These are phyloP conservation scores for Phrynosoma platyrhinos DNA, from an alignment of 2,113 vertebrate species.

Conservation along the genomic window DNA sequence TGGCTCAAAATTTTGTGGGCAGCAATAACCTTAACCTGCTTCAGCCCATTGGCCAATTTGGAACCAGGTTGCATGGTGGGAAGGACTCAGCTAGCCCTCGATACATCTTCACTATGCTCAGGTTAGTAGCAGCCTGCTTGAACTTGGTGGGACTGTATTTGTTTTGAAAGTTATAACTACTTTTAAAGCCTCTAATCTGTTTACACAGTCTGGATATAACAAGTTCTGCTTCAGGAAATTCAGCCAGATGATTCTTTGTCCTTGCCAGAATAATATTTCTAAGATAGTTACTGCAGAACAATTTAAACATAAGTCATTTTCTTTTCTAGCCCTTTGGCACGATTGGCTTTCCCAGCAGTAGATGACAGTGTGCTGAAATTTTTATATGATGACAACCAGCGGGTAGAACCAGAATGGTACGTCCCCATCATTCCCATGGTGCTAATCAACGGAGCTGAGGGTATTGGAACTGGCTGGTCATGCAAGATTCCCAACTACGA, in stretches of 20 bases:
- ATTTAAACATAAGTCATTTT: slow-evolving; percentile 3
- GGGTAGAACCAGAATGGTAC: slow-evolving; percentile 98
- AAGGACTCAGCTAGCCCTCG: slow-evolving; percentile 98
- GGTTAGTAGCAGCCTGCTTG: slow-evolving; percentile 75
- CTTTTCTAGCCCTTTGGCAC: slow-evolving; percentile 83
- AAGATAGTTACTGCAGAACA: neutral
- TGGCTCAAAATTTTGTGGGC: slow-evolving; percentile 97
- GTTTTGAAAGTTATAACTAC: neutral
- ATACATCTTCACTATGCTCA: slow-evolving; percentile 99
- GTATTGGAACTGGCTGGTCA: slow-evolving; percentile 98
- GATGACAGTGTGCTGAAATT: slow-evolving; percentile 93
- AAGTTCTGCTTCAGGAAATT: neutral
- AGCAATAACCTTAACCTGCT: slow-evolving; percentile 97
- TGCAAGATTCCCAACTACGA: slow-evolving; percentile 93
- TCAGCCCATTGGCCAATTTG: slow-evolving; percentile 96
- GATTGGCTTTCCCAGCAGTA: slow-evolving; percentile 87
- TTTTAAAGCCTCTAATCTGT: neutral
- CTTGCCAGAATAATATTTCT: neutral
- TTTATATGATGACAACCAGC: slow-evolving; percentile 94
- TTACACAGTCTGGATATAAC: neutral
- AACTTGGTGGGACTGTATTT: fast-evolving
- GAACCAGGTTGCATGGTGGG: slow-evolving; percentile 93
- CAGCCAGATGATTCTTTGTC: neutral
- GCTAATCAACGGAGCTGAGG: slow-evolving; percentile 92
- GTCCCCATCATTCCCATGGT: slow-evolving; percentile 95